Conservation (phyloP, 1,140 invertebrate genomes). For the Plutomurus gul region DNA sequence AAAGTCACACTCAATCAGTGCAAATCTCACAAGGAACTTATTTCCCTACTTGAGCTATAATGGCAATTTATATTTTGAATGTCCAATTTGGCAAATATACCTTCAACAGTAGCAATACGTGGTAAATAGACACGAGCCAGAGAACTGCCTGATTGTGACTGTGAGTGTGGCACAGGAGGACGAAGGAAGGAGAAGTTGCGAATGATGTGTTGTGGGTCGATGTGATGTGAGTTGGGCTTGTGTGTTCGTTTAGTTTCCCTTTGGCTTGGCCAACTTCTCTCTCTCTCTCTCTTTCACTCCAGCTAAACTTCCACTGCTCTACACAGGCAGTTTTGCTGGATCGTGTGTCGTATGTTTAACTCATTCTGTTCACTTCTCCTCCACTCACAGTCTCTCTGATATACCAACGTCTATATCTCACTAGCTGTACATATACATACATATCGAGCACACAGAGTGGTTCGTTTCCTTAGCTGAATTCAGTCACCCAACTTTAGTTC, state of each 20-base stretch:
- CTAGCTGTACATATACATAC: too few relatives aligned
- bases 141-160: too few relatives aligned
- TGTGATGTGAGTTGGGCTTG: constrained; percentile 5
- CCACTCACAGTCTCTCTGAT: too few relatives aligned
- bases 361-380: neutral
- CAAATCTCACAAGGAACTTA: too few relatives aligned
- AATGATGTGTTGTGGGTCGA: constrained; percentile 15
- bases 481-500: too few relatives aligned
- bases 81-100: constrained; percentile 4
- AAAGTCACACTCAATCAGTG: too few relatives aligned
- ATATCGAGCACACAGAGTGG: too few relatives aligned
- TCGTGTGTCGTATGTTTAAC: neutral
- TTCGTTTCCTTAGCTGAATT: too few relatives aligned
- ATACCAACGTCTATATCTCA: too few relatives aligned
- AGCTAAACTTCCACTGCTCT: neutral
- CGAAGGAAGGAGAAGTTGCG: constrained; percentile 13
- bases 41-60: neutral
- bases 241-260: neutral
- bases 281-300: neutral
- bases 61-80: neutral
- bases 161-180: too few relatives aligned
- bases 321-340: constrained; percentile 6
- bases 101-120: too few relatives aligned
- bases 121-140: too few relatives aligned
- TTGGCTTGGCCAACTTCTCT: neutral